Base-by-base conservation (phyloP, 2,888 invertebrate genomes). In the Meliscaeva auricollis region DNA sequence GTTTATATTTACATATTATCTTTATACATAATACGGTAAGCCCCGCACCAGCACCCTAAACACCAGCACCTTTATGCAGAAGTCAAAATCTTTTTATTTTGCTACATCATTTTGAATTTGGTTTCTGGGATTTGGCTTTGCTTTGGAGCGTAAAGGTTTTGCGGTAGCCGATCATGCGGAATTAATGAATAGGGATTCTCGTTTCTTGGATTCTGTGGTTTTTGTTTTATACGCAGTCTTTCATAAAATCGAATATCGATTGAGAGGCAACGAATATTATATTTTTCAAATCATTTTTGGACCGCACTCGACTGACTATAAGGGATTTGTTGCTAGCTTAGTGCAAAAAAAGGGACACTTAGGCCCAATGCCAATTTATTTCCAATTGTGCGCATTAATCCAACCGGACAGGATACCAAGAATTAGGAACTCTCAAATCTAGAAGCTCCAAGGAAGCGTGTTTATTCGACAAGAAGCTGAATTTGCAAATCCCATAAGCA, bases 131-230 rank as follows among this genome's bases (percentile, higher is more conserved):
- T 73, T 69, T 60, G 60, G 46, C 76, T 72, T 26, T 56, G 58
- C 76, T 73, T 44, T 69, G 50, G 73, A 77, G 81, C 85, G 73
- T 81, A 81, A 85, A 73, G 81, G 76, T 76, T 50, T 77, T 85
- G 85, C 50, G 85, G 85, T 73, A 81, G 50, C 81, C 81, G 69
- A 69, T 81, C 85, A 85, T 68, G 85, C 77, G 69, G 73, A 73
- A 69, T 26, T 85, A 85, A 85, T 85, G 73, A 85, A 85, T 77
- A 56, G 76, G 54, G 72, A 73, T 74, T 77, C 81, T 69, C 50
- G 11, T 69, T n/a, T 80, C 66, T 66, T 4, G 72, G 60, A 76
- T 72, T 48, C 62, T 85, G 81, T 72, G 77, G 85, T 85, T 85
- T 77, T 30, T 81, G 30, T 81, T 77, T 73, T 50, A 72, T 13